phyloP scores from a whole-genome alignment of 2,888 invertebrate genomes.

The Drosophila nr. medialis region DNA sequence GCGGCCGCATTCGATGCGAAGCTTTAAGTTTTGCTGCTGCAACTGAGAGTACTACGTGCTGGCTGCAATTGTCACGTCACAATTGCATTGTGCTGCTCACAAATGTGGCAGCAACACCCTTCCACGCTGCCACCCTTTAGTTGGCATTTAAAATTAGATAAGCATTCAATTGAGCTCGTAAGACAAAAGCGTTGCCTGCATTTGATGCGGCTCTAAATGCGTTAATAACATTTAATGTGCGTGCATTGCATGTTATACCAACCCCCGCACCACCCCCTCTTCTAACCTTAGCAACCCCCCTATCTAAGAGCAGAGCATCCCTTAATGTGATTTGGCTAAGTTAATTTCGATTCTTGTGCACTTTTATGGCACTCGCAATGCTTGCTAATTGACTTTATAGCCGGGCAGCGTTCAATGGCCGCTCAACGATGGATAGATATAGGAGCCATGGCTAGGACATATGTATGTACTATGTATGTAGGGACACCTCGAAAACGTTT shows the following conservation, averaged over 20 bases:
- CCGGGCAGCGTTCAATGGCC: slow-evolving; percentile 66
- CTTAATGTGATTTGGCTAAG: slow-evolving; percentile 56
- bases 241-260: slow-evolving; percentile 41
- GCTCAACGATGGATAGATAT: slow-evolving; percentile 36
- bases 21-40: slow-evolving; percentile 1
- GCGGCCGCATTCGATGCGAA: slow-evolving; percentile 19
- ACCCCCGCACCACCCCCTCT: not conserved
- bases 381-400: slow-evolving; percentile 73
- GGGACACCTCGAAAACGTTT: slow-evolving; percentile 37
- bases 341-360: slow-evolving; percentile 73
- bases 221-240: slow-evolving; percentile 80
- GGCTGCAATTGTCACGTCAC: slow-evolving; percentile 69
- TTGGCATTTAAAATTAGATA: slow-evolving; percentile 70
- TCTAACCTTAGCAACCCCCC: not conserved
- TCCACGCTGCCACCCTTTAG: not conserved
- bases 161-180: slow-evolving; percentile 68
- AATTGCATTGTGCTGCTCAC: slow-evolving; percentile 47
- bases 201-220: slow-evolving; percentile 49
- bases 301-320: not conserved
- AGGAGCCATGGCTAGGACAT: not conserved
- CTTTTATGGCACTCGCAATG: slow-evolving; percentile 63
- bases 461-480: slow-evolving; percentile 1
- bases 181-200: slow-evolving; percentile 41
- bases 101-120: slow-evolving; percentile 45
- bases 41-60: slow-evolving; percentile 57